A percentile compares a stretch with the other conserved stretches of the same genome.
Conservation (phyloP, 2,888 invertebrate species). For the Merodon equestris region DNA sequence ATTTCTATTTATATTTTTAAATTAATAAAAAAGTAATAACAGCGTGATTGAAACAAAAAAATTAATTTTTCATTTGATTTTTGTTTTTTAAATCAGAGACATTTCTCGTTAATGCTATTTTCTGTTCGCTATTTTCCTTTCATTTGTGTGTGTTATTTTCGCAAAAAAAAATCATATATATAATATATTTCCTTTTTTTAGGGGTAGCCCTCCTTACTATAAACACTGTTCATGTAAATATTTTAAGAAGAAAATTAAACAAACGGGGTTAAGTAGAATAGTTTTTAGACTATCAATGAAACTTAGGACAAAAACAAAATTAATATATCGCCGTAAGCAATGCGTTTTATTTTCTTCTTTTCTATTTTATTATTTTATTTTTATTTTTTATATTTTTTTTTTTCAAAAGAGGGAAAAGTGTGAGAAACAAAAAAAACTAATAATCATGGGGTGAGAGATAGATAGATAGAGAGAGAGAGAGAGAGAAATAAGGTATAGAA, state of each 20-base stretch:
- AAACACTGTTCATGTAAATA: slow-evolving; percentile 27
- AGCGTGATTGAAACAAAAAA: slow-evolving; percentile 25
- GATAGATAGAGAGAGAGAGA: slow-evolving; percentile 51
- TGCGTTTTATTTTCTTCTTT: background rate
- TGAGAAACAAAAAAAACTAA: slow-evolving; percentile 16
- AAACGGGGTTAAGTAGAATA: slow-evolving; percentile 43
- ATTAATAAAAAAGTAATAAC: slow-evolving; percentile 44
- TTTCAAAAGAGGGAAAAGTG: background rate
- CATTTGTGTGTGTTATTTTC: slow-evolving; percentile 58
- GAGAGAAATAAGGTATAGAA: slow-evolving; percentile 30
- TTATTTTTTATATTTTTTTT: background rate
- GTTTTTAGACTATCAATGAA: background rate
- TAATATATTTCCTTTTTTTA: slow-evolving; percentile 13
- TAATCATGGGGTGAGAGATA: slow-evolving; percentile 15
- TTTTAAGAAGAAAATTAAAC: slow-evolving; percentile 36
- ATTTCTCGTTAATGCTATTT: slow-evolving; percentile 17
- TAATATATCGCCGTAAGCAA: background rate
- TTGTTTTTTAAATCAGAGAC: slow-evolving; percentile 2
- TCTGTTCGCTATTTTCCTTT: slow-evolving; percentile 30
- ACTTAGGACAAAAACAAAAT: background rate
- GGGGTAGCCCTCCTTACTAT: background rate
- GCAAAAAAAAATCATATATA: slow-evolving; percentile 22
- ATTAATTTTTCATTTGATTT: slow-evolving; percentile 26
- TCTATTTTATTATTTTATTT: background rate
- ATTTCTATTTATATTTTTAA: slow-evolving; percentile 41